Conservation (phyloP, 2,797 vertebrate genomes). For the Poecilia picta region DNA sequence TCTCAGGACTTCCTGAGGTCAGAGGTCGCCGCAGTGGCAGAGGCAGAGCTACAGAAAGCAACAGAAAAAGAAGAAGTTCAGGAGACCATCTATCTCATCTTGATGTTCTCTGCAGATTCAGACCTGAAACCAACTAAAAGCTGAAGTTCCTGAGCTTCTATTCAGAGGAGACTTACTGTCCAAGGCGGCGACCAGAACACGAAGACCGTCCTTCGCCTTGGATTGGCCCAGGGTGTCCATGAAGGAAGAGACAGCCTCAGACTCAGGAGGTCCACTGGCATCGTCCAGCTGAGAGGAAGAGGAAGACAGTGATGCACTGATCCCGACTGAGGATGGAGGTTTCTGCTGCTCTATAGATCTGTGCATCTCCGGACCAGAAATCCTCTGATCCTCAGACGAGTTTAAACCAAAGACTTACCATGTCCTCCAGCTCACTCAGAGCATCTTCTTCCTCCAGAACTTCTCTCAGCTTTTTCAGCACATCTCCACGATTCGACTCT, state of each 20-base stretch:
- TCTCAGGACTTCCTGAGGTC: not conserved
- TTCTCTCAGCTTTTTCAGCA: not conserved
- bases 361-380: not conserved
- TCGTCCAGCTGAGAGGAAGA: conserved; percentile 8
- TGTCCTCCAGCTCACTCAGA: conserved; percentile 9
- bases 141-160: no score
- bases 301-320: not conserved
- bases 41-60: not conserved
- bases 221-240: not conserved
- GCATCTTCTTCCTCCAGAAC: not conserved
- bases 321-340: no score
- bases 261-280: not conserved
- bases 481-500: not conserved
- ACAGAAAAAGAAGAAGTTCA: not conserved
- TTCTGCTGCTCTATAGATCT: no score
- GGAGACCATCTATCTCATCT: not conserved
- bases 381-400: no score
- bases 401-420: not conserved
- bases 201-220: not conserved
- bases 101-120: not conserved
- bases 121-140: not conserved
- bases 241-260: not conserved
- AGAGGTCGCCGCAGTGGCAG: not conserved
- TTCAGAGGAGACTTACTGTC: not conserved
- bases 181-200: conserved; percentile 1